Conservation (phyloP, 1,140 invertebrate species). For the Diachasmimorpha longicaudata region DNA sequence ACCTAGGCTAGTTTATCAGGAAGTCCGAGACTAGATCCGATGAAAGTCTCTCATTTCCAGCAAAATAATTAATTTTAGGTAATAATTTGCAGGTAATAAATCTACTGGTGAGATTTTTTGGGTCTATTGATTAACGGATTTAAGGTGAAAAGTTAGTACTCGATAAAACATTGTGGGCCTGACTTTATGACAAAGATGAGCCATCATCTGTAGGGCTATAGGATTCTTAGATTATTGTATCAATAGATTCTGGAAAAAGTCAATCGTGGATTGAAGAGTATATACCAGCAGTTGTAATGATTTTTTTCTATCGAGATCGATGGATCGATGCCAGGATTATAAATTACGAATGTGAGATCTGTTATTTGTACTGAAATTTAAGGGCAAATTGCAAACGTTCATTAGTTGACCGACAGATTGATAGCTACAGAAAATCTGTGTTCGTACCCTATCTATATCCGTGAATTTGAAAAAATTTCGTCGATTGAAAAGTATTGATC, state of each 20-base stretch:
- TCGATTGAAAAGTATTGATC: not conserved
- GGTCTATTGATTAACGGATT: not conserved
- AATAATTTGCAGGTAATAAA: constrained; percentile 1
- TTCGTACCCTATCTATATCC: not conserved
- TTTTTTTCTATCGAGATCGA: no score
- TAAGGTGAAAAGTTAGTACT: not conserved
- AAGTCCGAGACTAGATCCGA: not conserved
- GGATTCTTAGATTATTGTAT: not conserved
- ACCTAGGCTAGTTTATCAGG: not conserved
- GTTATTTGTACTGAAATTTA: no score
- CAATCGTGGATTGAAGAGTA: not conserved
- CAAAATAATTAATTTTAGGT: not conserved
- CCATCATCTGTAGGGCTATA: not conserved
- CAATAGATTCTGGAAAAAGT: not conserved
- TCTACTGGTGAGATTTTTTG: not conserved
- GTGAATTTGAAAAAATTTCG: not conserved
- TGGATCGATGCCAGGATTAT: no score
- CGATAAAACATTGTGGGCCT: not conserved
- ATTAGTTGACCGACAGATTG: not conserved
- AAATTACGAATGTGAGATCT: no score
- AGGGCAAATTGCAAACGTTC: not conserved
- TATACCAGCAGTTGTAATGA: not conserved
- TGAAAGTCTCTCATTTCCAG: not conserved
- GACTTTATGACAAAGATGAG: not conserved
- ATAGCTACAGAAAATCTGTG: not conserved